A percentile compares a stretch with the other conserved stretches of the same genome.
Conservation (phyloP, 2,888 invertebrate genomes). For the Harpalus rufipes region DNA sequence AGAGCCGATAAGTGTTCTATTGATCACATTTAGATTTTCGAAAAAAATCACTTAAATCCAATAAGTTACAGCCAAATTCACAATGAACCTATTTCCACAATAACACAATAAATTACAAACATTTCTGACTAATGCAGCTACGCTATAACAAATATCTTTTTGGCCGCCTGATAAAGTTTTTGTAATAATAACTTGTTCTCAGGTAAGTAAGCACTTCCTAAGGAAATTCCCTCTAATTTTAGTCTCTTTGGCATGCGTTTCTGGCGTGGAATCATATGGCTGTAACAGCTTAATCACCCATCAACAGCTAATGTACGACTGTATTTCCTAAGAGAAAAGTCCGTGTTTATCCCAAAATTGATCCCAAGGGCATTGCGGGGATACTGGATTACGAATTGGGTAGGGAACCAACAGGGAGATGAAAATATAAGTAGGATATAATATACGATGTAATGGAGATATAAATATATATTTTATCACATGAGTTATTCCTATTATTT, state of each 20-base stretch:
- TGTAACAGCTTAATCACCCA: background rate
- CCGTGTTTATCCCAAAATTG: background rate
- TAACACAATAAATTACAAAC: too few species aligned
- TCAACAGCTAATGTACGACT: background rate
- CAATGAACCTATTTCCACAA: too few species aligned
- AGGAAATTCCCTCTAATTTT: conserved; percentile 3
- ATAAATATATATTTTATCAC: too few species aligned
- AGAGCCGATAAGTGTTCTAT: too few species aligned
- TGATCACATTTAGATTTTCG: too few species aligned
- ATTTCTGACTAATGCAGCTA: too few species aligned
- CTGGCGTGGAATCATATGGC: background rate
- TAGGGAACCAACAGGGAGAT: background rate
- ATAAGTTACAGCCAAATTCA: too few species aligned
- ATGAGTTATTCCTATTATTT: too few species aligned
- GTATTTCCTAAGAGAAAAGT: background rate
- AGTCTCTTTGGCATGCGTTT: background rate
- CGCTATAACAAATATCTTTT: too few species aligned
- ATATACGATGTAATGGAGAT: background rate
- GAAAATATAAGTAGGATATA: background rate
- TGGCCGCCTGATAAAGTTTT: too few species aligned
- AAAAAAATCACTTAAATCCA: too few species aligned
- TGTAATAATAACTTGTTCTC: too few species aligned
- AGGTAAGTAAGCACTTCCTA: background rate
- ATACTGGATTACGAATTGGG: background rate
- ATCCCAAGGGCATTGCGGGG: background rate